Evolutionary conservation across 2,797 vertebrate species (phyloP).

Genomic region (Rhinophrynus dorsalis): DNA sequence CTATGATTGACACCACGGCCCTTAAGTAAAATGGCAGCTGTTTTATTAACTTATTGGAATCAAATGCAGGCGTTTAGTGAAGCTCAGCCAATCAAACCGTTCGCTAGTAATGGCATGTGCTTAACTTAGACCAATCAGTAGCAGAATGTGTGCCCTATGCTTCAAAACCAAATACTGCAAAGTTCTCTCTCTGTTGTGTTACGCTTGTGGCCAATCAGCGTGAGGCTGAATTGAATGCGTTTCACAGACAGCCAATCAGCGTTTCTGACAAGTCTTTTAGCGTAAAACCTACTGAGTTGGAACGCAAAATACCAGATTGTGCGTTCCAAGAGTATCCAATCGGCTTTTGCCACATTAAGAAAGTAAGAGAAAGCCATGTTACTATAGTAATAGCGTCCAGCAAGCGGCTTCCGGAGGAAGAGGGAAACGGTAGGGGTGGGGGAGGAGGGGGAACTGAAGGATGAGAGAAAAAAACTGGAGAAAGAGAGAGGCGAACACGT

Average conservation of each 20-base stretch:
- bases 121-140: no score
- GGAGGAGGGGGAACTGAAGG: conserved; percentile 12
- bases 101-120: no score
- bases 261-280: neutral
- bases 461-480: conserved; percentile 46
- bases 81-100: no score
- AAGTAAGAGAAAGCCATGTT: neutral
- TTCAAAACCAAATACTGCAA: no score
- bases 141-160: no score
- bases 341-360: neutral
- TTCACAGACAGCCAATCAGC: neutral
- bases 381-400: conserved; percentile 16
- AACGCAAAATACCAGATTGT: rapidly evolving
- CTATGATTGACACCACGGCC: no score
- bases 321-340: neutral
- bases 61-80: no score
- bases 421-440: conserved; percentile 39
- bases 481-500: conserved; percentile 43
- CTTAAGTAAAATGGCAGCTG: neutral
- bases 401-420: neutral
- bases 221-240: neutral
- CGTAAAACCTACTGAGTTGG: neutral
- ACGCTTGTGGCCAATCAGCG: no score
- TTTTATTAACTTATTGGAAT: no score
- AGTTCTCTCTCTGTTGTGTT: no score